These are phyloP conservation scores for Pungitius pungitius DNA, from an alignment of 2,113 vertebrate genomes.

Conservation along the genomic window DNA sequence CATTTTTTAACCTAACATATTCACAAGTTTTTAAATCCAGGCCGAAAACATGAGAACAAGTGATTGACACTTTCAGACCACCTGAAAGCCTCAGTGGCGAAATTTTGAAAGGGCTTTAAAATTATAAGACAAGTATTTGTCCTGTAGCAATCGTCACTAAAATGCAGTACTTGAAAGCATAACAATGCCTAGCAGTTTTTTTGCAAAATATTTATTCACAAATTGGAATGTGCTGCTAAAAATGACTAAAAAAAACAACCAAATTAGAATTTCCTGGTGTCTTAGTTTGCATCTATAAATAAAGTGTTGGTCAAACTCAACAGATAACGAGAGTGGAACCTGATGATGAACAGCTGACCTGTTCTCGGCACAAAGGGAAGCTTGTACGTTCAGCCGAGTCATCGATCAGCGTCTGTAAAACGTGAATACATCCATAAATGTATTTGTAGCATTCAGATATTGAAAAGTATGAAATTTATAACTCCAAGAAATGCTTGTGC, in stretches of 20 bases:
- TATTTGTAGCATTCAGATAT: neutral
- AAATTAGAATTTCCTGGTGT: neutral
- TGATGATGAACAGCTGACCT: constrained; percentile 22
- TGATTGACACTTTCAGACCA: too few relatives aligned
- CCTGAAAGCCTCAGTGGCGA: too few relatives aligned
- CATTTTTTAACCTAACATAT: neutral
- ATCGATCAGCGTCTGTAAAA: constrained; percentile 27
- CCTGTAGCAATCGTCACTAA: too few relatives aligned
- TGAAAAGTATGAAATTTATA: neutral
- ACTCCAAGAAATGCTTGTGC: neutral
- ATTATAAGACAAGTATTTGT: too few relatives aligned
- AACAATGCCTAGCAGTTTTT: too few relatives aligned
- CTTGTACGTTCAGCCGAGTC: constrained; percentile 33
- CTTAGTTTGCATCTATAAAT: too few relatives aligned
- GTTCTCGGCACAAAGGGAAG: constrained; percentile 28
- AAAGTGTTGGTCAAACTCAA: constrained; percentile 21
- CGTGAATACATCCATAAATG: neutral
- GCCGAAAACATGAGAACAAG: neutral
- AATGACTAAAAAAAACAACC: neutral
- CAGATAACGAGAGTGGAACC: constrained; percentile 17
- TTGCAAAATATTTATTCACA: too few relatives aligned
- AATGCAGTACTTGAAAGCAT: too few relatives aligned
- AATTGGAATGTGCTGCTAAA: neutral
- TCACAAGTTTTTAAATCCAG: neutral
- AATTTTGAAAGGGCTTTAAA: too few relatives aligned